A percentile compares a stretch with the other conserved stretches of the same genome.
Conservation (phyloP, 2,113 vertebrate species). For the Orthochromis malagaraziensis region DNA sequence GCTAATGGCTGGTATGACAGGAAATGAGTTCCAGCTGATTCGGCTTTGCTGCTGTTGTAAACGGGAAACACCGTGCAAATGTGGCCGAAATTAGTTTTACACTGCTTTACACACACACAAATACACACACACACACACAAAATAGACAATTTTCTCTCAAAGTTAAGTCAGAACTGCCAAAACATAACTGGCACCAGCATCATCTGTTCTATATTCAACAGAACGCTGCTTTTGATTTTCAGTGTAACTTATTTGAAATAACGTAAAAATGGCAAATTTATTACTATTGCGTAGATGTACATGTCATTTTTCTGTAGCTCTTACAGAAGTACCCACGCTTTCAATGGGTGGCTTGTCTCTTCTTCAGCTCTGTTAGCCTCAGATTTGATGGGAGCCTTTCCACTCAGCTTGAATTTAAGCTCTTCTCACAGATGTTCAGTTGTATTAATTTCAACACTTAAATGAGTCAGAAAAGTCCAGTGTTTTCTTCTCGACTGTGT, state of each 20-base stretch:
- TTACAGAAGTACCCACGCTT: not conserved
- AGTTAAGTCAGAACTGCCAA: not conserved
- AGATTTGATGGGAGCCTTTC: not conserved
- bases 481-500: not conserved
- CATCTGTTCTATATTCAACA: not conserved
- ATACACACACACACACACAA: not conserved
- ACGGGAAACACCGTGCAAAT: not conserved
- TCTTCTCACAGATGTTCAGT: not conserved
- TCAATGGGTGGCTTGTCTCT: not conserved
- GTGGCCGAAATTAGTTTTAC: not conserved
- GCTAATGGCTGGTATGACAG: not conserved
- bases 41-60: not conserved
- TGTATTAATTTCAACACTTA: not conserved
- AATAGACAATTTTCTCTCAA: not conserved
- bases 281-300: not conserved
- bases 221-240: not conserved
- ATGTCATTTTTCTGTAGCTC: not conserved
- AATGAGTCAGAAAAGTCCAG: not conserved
- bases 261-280: not conserved
- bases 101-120: not conserved
- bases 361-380: not conserved
- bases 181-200: not conserved
- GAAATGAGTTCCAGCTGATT: not conserved
- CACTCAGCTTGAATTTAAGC: not conserved
- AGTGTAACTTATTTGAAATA: not conserved